These are phyloP conservation scores for Drosophila lacicola DNA, from an alignment of 2,888 invertebrate genomes.

Conservation along the genomic window DNA sequence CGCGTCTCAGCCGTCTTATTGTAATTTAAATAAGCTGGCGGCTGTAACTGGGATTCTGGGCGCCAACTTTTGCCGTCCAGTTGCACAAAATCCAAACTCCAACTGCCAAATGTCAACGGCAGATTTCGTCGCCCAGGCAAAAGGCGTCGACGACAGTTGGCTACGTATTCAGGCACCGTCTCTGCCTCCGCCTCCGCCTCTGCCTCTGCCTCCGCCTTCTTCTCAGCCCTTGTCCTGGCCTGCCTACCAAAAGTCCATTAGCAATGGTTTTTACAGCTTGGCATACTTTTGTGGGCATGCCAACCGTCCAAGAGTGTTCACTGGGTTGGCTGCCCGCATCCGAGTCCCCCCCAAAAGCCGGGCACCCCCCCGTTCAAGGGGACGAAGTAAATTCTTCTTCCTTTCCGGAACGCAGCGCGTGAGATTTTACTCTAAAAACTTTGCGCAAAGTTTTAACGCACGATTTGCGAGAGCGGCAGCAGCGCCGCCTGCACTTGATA, in stretches of 20 bases:
- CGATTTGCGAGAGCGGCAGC: constrained; percentile 65
- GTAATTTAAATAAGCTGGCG: constrained; percentile 75
- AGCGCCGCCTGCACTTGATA: constrained; percentile 76
- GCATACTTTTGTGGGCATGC: constrained; percentile 70
- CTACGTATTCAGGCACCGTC: constrained; percentile 31
- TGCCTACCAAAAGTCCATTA: constrained; percentile 76
- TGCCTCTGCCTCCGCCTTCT: background rate
- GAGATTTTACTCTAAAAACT: constrained; percentile 75
- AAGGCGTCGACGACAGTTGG: constrained; percentile 69
- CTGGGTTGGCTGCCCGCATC: constrained; percentile 17
- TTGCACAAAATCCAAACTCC: constrained; percentile 61
- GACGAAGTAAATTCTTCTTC: constrained; percentile 17
- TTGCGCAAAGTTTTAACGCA: constrained; percentile 77
- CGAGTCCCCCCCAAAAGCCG: background rate
- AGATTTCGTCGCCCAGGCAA: constrained; percentile 71
- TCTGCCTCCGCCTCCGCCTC: background rate
- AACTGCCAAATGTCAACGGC: constrained; percentile 78
- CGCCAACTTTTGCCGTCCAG: constrained; percentile 58
- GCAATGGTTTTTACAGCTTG: constrained; percentile 79
- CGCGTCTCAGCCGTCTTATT: constrained; percentile 61
- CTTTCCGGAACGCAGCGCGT: constrained; percentile 54
- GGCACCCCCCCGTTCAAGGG: background rate
- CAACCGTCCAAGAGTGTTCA: constrained; percentile 27
- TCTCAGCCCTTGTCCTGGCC: background rate
- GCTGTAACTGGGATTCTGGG: constrained; percentile 46